phyloP scores from a whole-genome alignment of 2,888 invertebrate species.

The Tiliacea aurago region DNA sequence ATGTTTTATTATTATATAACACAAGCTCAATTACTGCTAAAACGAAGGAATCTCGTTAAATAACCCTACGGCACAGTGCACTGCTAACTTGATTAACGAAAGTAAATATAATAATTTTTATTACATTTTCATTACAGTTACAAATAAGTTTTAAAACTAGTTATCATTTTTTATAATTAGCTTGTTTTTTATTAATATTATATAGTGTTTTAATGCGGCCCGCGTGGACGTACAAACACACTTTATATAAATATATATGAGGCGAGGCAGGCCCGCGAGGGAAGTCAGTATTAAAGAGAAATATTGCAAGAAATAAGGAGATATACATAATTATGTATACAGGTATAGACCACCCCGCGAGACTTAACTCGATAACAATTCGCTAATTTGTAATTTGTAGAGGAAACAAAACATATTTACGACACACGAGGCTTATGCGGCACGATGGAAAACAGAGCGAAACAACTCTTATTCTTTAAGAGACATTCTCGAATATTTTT shows the following conservation, averaged over 20 bases:
- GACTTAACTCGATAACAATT: conserved; percentile 54
- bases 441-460: conserved; percentile 23
- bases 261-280: conserved; percentile 48
- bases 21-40: conserved; percentile 65
- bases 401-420: conserved; percentile 37
- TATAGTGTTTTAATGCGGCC: conserved; percentile 68
- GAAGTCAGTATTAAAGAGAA: conserved; percentile 41
- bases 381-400: conserved; percentile 55
- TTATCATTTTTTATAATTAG: conserved; percentile 78
- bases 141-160: conserved; percentile 82
- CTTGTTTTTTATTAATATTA: conserved; percentile 75
- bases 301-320: conserved; percentile 59
- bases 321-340: conserved; percentile 58
- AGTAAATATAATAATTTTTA: conserved; percentile 69
- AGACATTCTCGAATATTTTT: conserved; percentile 1
- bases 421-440: conserved; percentile 37
- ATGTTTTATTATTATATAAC: conserved; percentile 55
- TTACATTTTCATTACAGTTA: conserved; percentile 84
- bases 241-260: conserved; percentile 34
- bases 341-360: conserved; percentile 48
- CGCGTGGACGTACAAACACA: conserved; percentile 70
- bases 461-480: conserved; percentile 14
- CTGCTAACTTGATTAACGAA: conserved; percentile 65
- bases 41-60: conserved; percentile 71
- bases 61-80: conserved; percentile 70